Base-by-base conservation (phyloP, 1,140 invertebrate genomes). In the Oscheius sp. region DNA sequence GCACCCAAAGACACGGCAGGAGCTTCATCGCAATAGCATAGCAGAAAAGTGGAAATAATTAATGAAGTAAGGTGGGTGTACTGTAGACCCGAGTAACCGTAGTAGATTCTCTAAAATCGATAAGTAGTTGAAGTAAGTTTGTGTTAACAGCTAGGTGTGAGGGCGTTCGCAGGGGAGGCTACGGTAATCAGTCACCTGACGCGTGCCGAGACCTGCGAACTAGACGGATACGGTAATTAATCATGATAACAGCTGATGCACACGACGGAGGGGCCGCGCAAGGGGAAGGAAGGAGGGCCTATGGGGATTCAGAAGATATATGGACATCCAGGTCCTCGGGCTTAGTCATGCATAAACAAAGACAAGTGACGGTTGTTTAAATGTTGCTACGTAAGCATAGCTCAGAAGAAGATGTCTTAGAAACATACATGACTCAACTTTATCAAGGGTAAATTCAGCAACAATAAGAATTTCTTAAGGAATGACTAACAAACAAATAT, bases 211-310 rank as follows among this genome's bases (percentile, higher is more conserved):
- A 55, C 49, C 49, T 55, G 49, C 49, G 49, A 55, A 55, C 49
- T 55, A 23, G 49, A 55, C 49, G 49, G 49, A 55, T 55, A 55
- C 49, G 23, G 49, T 55, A 55, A 55, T 55, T 55, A 55, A 55
- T 55, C 49, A 55, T 55, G 49, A 55, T 55, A 55, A 55, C 49
- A 55, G 49, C 49, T 55, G 49, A 55, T 55, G 49, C 49, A 7
- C 15, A 13, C 15, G 49, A 55, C 28, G 28, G 49, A 42, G 38
- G 7, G 38, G n/a, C 38, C 7, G 38, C 15, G 23, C 38, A 42
- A 26, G 49, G 49, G 23, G 49, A 55, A 26, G 49, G 23, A 23
- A 55, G 15, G 23, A 7, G 23, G 49, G 38, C 38, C 38, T 10
- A n/a, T 10, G 10, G n/a, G n/a, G 38, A 42, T 10, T 10, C 10